These are phyloP conservation scores for Dasypolia templi DNA, from an alignment of 2,888 invertebrate species.

Conservation along the genomic window DNA sequence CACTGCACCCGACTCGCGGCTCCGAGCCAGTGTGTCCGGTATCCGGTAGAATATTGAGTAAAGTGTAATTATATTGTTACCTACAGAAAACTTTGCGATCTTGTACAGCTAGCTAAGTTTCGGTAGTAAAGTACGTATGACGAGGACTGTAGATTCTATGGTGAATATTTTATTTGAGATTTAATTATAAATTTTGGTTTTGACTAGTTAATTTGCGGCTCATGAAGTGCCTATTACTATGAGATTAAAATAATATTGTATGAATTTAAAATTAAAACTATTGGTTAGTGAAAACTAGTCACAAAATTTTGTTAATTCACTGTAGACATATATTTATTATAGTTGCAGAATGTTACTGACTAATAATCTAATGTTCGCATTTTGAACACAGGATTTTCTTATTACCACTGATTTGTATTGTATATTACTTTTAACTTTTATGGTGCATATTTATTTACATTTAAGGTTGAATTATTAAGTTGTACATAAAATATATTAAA, in stretches of 20 bases:
- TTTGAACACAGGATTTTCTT: conserved; percentile 54
- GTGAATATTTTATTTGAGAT: conserved; percentile 14
- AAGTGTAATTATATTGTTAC: conserved; percentile 64
- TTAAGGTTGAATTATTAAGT: conserved; percentile 56
- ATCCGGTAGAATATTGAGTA: conserved; percentile 61
- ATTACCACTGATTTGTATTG: conserved; percentile 60
- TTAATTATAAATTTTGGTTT: not conserved
- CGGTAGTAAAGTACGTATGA: conserved; percentile 27
- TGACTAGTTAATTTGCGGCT: conserved; percentile 23
- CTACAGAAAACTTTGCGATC: conserved; percentile 53
- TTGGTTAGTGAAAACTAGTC: conserved; percentile 78
- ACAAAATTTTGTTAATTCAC: conserved; percentile 48
- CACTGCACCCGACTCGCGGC: conserved; percentile 61
- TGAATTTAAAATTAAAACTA: conserved; percentile 36
- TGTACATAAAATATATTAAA: conserved; percentile 72
- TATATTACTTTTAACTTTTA: conserved; percentile 36
- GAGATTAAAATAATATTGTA: not conserved
- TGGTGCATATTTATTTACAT: conserved; percentile 51
- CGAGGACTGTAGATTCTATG: conserved; percentile 16
- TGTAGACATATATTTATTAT: conserved; percentile 13
- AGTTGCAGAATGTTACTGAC: conserved; percentile 26
- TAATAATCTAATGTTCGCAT: conserved; percentile 37
- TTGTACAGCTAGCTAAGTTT: conserved; percentile 57
- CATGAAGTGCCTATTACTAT: not conserved
- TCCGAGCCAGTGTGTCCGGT: conserved; percentile 57